Percentiles rank a stretch among this genome's conserved stretches.
Evolutionary conservation across 2,113 vertebrate species (phyloP).

Genomic region (Aspiorhynchus laticeps): DNA sequence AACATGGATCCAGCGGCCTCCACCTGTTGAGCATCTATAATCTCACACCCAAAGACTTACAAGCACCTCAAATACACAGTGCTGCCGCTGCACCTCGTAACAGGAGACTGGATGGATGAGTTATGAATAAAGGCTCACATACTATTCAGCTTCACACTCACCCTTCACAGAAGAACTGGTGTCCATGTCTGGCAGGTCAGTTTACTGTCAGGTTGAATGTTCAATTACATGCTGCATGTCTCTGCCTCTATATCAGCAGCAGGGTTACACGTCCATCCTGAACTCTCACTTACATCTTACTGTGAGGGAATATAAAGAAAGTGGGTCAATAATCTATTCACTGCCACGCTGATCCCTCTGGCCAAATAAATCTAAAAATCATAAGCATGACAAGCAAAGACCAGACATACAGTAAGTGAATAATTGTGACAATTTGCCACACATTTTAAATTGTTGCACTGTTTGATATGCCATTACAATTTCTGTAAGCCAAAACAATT

Average conservation of each 20-base stretch:
- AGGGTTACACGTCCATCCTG: neutral
- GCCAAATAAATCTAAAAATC: neutral
- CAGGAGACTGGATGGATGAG: neutral
- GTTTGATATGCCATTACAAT: too few relatives aligned
- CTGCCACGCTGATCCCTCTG: too few relatives aligned
- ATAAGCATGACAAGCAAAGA: neutral
- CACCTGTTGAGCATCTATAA: slow-evolving; percentile 29
- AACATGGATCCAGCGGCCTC: too few relatives aligned
- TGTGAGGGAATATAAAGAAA: slow-evolving; percentile 12
- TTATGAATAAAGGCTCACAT: neutral
- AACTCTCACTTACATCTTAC: neutral
- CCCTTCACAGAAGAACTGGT: neutral
- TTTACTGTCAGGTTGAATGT: slow-evolving; percentile 23
- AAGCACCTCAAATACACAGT: too few relatives aligned
- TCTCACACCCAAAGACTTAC: neutral
- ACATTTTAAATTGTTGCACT: neutral
- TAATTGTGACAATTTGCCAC: neutral
- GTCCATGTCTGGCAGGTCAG: neutral
- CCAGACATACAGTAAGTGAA: too few relatives aligned
- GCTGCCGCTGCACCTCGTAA: neutral
- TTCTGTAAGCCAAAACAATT: too few relatives aligned
- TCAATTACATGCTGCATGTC: slow-evolving; percentile 39
- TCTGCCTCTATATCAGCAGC: slow-evolving; percentile 21
- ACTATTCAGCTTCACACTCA: neutral
- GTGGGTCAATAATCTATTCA: neutral